Conservation (phyloP, 2,797 vertebrate genomes). For the Cossypha caffra region DNA sequence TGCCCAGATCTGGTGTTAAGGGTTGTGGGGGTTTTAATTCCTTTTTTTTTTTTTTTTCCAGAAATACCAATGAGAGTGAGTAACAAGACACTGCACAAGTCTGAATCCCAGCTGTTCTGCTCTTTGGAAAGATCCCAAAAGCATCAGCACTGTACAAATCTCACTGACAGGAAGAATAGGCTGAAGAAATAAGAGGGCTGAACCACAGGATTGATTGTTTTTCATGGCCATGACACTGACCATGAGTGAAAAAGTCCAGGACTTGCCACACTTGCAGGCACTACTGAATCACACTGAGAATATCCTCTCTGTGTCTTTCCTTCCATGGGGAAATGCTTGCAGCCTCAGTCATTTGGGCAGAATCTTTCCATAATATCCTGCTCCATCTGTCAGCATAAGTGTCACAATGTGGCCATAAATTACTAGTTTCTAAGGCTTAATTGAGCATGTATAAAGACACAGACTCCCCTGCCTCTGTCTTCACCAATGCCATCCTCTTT, state of each 20-base stretch:
- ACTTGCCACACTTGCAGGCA: not conserved
- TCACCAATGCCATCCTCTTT: not conserved
- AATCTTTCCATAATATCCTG: not conserved
- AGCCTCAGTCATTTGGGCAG: not conserved
- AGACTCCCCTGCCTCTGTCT: not conserved
- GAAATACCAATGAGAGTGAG: not conserved
- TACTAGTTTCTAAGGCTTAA: not conserved
- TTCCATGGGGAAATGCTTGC: not conserved
- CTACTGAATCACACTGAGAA: not conserved
- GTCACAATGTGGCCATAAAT: not conserved
- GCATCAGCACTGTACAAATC: not conserved
- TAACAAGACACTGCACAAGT: not conserved
- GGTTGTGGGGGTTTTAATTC: not conserved
- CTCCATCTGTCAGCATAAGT: not conserved
- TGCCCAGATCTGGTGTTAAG: not conserved
- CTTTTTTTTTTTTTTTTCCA: accelerated
- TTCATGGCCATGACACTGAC: not conserved
- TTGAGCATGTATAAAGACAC: not conserved
- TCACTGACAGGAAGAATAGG: not conserved
- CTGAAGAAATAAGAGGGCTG: not conserved
- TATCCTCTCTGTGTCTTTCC: not conserved
- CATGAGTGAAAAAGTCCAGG: not conserved
- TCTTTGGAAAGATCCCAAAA: slow-evolving; percentile 10
- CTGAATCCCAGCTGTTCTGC: slow-evolving; percentile 19
- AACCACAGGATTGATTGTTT: not conserved